Conservation (phyloP, 1,140 invertebrate genomes). For the Parapsyche elsis region DNA sequence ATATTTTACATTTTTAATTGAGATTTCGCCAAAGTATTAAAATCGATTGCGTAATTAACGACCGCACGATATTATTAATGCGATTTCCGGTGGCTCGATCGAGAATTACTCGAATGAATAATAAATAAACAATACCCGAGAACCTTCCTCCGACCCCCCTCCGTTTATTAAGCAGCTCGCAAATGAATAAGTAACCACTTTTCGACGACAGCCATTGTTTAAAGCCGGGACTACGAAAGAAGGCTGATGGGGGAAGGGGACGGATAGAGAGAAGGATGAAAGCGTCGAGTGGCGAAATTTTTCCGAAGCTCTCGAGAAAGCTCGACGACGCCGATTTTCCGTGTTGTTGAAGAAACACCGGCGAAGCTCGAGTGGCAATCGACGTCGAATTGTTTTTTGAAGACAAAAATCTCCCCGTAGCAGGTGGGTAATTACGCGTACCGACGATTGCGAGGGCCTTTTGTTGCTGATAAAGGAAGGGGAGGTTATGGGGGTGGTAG, state of each 20-base stretch:
- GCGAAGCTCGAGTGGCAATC: background rate
- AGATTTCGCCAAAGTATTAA: too few species aligned
- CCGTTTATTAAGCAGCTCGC: background rate
- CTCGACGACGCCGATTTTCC: background rate
- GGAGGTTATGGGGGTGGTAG: background rate
- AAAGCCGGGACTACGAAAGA: too few species aligned
- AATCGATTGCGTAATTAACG: too few species aligned
- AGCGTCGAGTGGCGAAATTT: background rate
- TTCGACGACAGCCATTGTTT: background rate
- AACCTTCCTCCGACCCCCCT: background rate
- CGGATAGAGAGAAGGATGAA: too few species aligned
- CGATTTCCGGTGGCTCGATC: background rate
- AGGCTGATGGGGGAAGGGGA: too few species aligned
- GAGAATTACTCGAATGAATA: background rate
- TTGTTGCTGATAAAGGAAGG: background rate
- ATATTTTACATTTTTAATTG: too few species aligned
- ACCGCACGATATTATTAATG: background rate
- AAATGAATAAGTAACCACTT: background rate
- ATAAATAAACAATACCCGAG: slow-evolving; percentile 9
- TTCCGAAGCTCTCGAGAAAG: slow-evolving; percentile 5
- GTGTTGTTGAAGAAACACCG: background rate
- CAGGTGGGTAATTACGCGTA: background rate
- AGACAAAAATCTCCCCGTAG: background rate
- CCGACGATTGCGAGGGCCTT: background rate
- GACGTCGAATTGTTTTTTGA: background rate